Evolutionary conservation across 2,113 vertebrate species (phyloP), one percentile per base, ranked within the genome.

Genomic region (Podocnemis expansa): DNA sequence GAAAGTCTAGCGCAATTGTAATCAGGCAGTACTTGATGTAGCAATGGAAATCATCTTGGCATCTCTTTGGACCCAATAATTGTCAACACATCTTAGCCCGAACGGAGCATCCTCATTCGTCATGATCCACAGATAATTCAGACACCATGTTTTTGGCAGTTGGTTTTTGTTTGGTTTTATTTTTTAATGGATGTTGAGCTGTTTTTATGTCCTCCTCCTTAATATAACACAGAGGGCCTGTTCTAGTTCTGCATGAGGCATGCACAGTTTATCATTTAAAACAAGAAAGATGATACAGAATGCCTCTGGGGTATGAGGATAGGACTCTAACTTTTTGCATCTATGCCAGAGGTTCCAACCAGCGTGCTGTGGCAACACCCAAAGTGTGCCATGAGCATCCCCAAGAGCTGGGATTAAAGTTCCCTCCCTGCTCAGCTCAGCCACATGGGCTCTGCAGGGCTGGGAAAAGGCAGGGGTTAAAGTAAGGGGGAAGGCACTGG

Each of bases 31-130:
- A 3, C 63, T 9, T 4, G 1, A n/a, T 13, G 41, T n/a, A 34
- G 21, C 75, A 17, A 49, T 67, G 0, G 0, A 24, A 2, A 0
- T 34, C 81, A 70, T 0, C 0, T 82, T 10, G 19, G 7, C 0
- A 1, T 51, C 63, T 70, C 22, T 63, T 16, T 34, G 78, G 24
- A 10, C 78, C 25, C 54, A 54, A 0, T 22, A 1, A 54, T 2
- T 54, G 58, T 60, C 14, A 51, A 0, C 24, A 22, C 58, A 8
- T 45, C 78, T 84, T 51, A 1, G 79, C 22, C 4, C 43, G n/a
- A 14, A 52, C 58, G 73, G 3, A 0, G 0, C n/a, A 10, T 73
- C 78, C 41, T 4, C 6, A 52, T 58, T 58, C n/a, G 52, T 38
- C 3, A 0, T 24, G 19, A 79, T 10, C n/a, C 55, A 34, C 38